Percentiles rank a stretch among this genome's conserved stretches.
Conservation (phyloP, 2,113 vertebrate species). For the Pogonocichla stellata region DNA sequence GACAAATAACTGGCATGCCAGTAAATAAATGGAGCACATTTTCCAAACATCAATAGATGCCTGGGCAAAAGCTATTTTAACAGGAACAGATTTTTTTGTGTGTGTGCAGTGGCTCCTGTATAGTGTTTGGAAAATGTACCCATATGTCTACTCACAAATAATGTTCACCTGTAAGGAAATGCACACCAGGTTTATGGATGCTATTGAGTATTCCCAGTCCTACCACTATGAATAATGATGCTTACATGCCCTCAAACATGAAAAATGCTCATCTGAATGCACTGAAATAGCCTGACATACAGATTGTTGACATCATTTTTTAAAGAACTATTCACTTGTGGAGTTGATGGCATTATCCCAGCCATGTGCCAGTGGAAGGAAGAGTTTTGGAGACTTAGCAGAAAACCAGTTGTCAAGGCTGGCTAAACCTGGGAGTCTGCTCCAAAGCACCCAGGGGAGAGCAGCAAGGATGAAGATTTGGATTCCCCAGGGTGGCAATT, state of each 20-base stretch:
- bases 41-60: slow-evolving; percentile 56
- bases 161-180: slow-evolving; percentile 67
- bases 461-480: not conserved
- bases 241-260: slow-evolving; percentile 54
- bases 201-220: slow-evolving; percentile 62
- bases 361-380: not conserved
- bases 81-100: slow-evolving; percentile 30
- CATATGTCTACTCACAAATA: slow-evolving; percentile 66
- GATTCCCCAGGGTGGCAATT: not conserved
- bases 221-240: slow-evolving; percentile 60
- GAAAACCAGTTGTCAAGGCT: not conserved
- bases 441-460: not conserved
- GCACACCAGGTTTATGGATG: slow-evolving; percentile 62
- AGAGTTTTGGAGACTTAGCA: not conserved
- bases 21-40: slow-evolving; percentile 68
- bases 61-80: slow-evolving; percentile 51
- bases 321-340: not conserved
- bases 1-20: slow-evolving; percentile 75
- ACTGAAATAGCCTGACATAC: not conserved
- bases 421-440: not conserved
- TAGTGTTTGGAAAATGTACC: slow-evolving; percentile 54
- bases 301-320: slow-evolving; percentile 20
- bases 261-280: slow-evolving; percentile 59
- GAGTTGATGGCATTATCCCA: not conserved
- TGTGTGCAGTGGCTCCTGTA: slow-evolving; percentile 13